Base-by-base conservation (phyloP, 1,140 invertebrate genomes). In the Hydropsyche tenuis region DNA sequence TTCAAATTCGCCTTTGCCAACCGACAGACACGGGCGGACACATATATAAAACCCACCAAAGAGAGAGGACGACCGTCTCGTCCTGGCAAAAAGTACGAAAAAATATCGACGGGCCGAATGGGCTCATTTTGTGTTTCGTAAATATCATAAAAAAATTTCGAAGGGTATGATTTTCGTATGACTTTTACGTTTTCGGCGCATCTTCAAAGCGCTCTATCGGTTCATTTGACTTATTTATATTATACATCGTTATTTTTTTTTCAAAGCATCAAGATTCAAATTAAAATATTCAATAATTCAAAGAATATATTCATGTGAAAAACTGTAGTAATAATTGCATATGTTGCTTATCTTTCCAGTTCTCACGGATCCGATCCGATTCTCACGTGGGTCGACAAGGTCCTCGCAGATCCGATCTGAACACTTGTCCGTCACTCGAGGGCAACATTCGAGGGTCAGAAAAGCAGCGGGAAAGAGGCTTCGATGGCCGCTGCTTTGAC, bases 1-100 rank as follows among this genome's bases (percentile, higher is more conserved):
- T 73, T 73, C 72, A 73, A 73, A 73, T 73, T 65, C 22, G 53
- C 65, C 53, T 64, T 60, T 56, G 60, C 46, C 37, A 20, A 56
- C 60, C 63, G 51, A 56, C 63, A 68, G 62, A 68, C 72, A 37
- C 30, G 9, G 9, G 60, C 48, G 63, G 72, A 56, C 63, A 66
- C 60, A 66, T 73, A 73, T 72, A 72, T 72, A 63, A 63, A 51
- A 56, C 12, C 23, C 60, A 14, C 20, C 22, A 48, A 48, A 37
- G 14, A 16, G 16, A 69, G 18, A 53, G 43, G 30, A n/a, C 14
- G 22, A 60, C 23, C 22, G 56, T 25, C 56, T 14, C 23, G 9
- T n/a, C n/a, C 22, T 60, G 25, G 9, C 3, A 37, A 37, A 37
- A 37, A 9, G 3, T 37, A 3, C 30, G 3, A 37, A 37, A 37